phyloP scores from a whole-genome alignment of 2,113 vertebrate genomes.

The Columbina picui region DNA sequence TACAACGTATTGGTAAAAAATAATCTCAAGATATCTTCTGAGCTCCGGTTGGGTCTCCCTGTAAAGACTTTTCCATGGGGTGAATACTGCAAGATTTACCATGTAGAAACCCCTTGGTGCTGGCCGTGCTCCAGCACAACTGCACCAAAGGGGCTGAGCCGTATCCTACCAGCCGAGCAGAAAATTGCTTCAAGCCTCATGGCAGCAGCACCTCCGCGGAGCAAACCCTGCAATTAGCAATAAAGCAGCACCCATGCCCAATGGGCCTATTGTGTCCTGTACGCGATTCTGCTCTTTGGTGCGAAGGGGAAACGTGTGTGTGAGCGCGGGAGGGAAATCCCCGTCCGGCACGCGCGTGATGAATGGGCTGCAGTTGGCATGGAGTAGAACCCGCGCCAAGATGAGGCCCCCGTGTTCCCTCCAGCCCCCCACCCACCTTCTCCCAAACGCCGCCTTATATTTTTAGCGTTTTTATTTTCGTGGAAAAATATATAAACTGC shows the following conservation, averaged over 20 bases:
- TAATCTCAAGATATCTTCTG: neutral
- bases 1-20: neutral
- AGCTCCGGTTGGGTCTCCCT: neutral
- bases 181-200: slow-evolving; percentile 69
- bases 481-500: slow-evolving; percentile 59
- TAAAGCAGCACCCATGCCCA: slow-evolving; percentile 53
- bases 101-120: neutral
- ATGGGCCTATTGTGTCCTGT: slow-evolving; percentile 20
- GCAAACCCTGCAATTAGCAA: slow-evolving; percentile 32
- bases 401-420: slow-evolving; percentile 48
- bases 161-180: slow-evolving; percentile 59
- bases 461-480: slow-evolving; percentile 67
- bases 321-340: slow-evolving; percentile 5
- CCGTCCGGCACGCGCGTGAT: slow-evolving; percentile 12
- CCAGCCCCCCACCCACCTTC: slow-evolving; percentile 17
- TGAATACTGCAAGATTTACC: neutral
- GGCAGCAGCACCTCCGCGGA: slow-evolving; percentile 31
- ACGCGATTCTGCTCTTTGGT: neutral
- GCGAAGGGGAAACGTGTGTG: slow-evolving; percentile 20
- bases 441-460: neutral
- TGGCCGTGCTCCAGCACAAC: slow-evolving; percentile 45
- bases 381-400: slow-evolving; percentile 37
- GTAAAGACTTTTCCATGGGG: neutral
- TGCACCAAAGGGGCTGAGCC: slow-evolving; percentile 47
- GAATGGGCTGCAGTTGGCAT: slow-evolving; percentile 65